Conservation (phyloP, 1,140 invertebrate species). For the Macrobrachium nipponense region DNA sequence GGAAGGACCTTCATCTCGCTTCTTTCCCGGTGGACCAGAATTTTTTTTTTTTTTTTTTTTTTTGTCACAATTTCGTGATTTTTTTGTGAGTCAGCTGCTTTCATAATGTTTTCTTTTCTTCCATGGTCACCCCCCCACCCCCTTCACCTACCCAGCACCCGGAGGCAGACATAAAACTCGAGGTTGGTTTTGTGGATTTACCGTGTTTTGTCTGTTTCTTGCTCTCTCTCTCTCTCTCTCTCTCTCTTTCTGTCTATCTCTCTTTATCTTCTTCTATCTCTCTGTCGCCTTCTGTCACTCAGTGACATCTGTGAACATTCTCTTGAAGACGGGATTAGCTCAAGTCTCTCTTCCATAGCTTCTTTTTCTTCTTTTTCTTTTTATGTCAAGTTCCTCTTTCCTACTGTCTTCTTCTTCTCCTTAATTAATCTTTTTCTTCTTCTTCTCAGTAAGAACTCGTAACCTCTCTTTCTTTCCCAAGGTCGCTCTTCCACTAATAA, state of each 20-base stretch:
- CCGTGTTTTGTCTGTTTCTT: slow-evolving; percentile 4
- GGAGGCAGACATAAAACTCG: slow-evolving; percentile 47
- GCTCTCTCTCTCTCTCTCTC: neutral
- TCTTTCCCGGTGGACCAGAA: neutral
- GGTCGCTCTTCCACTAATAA: neutral
- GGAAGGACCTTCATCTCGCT: too few species aligned
- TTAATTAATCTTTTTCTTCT: slow-evolving; percentile 9
- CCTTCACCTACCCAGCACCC: slow-evolving; percentile 30
- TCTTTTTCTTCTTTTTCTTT: too few species aligned
- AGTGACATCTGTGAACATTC: too few species aligned
- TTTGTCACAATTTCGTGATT: neutral
- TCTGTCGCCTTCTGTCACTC: too few species aligned
- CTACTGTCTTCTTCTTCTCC: slow-evolving; percentile 1
- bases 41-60: neutral
- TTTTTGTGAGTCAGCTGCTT: neutral
- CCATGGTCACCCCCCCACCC: slow-evolving; percentile 25
- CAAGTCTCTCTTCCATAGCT: too few species aligned
- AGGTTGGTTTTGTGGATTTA: slow-evolving; percentile 40
- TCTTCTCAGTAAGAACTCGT: neutral
- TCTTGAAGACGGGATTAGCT: too few species aligned
- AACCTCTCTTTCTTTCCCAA: neutral
- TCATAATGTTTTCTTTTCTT: slow-evolving; percentile 49
- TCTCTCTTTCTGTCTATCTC: too few species aligned
- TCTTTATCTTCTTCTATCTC: too few species aligned
- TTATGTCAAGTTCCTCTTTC: too few species aligned